phyloP scores from a whole-genome alignment of 2,797 vertebrate genomes.

The Danio aesculapii region DNA sequence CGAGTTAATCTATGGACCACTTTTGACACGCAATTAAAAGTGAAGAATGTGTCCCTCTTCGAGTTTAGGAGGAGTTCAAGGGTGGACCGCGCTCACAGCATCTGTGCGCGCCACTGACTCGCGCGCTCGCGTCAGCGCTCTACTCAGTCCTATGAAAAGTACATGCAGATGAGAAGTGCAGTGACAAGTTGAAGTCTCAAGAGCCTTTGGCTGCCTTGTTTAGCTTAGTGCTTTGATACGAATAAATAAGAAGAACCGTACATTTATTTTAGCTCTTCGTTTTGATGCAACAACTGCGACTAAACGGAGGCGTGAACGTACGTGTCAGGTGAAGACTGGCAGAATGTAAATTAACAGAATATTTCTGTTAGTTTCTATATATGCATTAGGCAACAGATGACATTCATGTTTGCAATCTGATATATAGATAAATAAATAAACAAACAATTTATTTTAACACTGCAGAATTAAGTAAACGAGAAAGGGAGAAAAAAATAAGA shows the following conservation, averaged over 20 bases:
- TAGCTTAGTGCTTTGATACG: slow-evolving; percentile 33
- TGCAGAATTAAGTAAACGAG: too few relatives aligned
- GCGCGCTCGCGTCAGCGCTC: neutral
- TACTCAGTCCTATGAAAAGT: neutral
- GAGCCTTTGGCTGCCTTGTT: slow-evolving; percentile 43
- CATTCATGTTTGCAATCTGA: too few relatives aligned
- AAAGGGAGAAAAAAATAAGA: too few relatives aligned
- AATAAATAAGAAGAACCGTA: slow-evolving; percentile 26
- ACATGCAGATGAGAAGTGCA: slow-evolving; percentile 8
- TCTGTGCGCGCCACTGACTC: neutral
- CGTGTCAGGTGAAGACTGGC: too few relatives aligned
- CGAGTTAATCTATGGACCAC: slow-evolving; percentile 79
- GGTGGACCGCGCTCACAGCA: slow-evolving; percentile 9
- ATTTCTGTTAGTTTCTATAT: too few relatives aligned
- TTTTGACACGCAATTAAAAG: slow-evolving; percentile 84
- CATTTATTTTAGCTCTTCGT: slow-evolving; percentile 13
- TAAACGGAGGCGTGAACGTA: too few relatives aligned
- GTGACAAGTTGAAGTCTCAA: slow-evolving; percentile 28
- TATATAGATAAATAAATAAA: too few relatives aligned
- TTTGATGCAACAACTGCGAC: neutral
- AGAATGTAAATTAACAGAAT: too few relatives aligned
- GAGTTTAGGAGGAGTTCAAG: slow-evolving; percentile 46
- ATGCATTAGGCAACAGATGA: too few relatives aligned
- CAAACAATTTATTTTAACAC: too few relatives aligned
- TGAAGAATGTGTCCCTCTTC: slow-evolving; percentile 73